Percentiles rank a stretch among this genome's conserved stretches.
Conservation (phyloP, 2,797 vertebrate species). For the Cygnus olor region DNA sequence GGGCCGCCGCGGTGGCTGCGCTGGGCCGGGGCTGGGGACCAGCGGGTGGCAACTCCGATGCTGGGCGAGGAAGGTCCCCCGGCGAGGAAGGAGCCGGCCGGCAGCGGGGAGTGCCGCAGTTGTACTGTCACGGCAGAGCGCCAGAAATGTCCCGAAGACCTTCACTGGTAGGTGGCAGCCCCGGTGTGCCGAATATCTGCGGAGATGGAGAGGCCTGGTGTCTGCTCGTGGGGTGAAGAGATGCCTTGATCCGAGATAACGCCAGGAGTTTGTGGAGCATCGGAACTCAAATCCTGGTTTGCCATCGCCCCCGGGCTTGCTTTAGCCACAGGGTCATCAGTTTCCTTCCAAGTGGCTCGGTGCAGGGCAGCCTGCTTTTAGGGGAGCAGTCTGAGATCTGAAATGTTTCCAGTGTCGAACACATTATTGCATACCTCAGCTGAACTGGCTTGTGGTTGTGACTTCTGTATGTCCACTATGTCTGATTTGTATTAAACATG, state of each 20-base stretch:
- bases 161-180: not conserved
- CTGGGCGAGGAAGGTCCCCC: too few relatives aligned
- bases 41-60: too few relatives aligned
- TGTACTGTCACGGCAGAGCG: too few relatives aligned
- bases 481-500: not conserved
- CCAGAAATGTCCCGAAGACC: not conserved
- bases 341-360: too few relatives aligned
- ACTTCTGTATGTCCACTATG: accelerated
- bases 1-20: not conserved
- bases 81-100: too few relatives aligned
- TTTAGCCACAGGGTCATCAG: accelerated
- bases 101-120: too few relatives aligned
- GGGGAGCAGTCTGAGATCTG: not conserved
- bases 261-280: accelerated
- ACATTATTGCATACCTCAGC: accelerated
- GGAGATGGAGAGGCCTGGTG: accelerated
- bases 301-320: accelerated
- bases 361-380: accelerated
- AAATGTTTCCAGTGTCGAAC: not conserved
- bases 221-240: not conserved
- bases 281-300: accelerated
- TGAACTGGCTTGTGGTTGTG: accelerated
- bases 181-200: accelerated
- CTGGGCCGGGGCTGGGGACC: too few relatives aligned
- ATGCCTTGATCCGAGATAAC: not conserved